Evolutionary conservation across 1,140 invertebrate genomes (phyloP).

Genomic region (Conus ventricosus): DNA sequence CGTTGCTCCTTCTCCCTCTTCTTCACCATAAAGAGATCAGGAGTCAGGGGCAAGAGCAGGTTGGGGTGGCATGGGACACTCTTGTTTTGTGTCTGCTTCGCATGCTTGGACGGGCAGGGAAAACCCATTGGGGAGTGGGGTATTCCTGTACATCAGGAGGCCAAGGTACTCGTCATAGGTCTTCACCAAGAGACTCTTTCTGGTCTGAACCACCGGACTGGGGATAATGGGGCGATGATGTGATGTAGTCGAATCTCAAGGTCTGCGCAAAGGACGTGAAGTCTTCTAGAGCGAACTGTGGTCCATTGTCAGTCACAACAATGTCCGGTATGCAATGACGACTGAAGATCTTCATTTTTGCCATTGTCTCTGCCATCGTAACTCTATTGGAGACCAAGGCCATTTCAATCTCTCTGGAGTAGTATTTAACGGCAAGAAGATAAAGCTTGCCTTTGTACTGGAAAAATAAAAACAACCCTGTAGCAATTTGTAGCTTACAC

Average conservation of each 20-base stretch:
- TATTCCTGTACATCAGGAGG: background rate
- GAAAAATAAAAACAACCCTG: conserved; percentile 31
- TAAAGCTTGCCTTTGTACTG: conserved; percentile 37
- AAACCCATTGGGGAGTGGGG: background rate
- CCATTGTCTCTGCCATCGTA: background rate
- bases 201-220: conserved; percentile 54
- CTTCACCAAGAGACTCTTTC: conserved; percentile 40
- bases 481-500: background rate
- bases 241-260: conserved; percentile 58
- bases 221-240: conserved; percentile 49
- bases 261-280: conserved; percentile 73
- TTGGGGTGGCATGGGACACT: background rate
- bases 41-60: background rate
- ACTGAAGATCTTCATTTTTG: conserved; percentile 46
- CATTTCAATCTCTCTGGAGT: conserved; percentile 44
- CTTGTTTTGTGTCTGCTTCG: background rate
- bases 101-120: background rate
- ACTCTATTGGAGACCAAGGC: background rate
- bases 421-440: conserved; percentile 48
- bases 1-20: background rate
- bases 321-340: conserved; percentile 48
- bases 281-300: conserved; percentile 71
- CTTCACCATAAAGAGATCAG: background rate
- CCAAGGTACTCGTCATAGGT: background rate
- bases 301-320: conserved; percentile 69